phyloP scores from a whole-genome alignment of 1,140 invertebrate genomes.

The Eupristina koningsbergeri region DNA sequence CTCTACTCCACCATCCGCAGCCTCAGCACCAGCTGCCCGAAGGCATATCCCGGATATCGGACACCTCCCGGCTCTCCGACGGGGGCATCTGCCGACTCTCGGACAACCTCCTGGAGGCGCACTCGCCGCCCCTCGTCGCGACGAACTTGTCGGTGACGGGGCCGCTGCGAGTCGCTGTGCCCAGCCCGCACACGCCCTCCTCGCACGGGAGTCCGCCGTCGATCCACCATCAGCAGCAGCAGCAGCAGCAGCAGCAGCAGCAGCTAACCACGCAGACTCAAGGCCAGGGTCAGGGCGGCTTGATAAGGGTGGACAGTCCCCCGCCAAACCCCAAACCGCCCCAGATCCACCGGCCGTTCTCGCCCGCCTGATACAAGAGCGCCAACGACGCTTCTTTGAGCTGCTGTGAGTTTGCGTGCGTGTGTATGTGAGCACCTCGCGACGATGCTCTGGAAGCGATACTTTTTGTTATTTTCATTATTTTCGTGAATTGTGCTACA shows the following conservation, averaged over 20 bases:
- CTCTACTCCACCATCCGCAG: slow-evolving; percentile 64
- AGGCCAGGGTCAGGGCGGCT: slow-evolving; percentile 64
- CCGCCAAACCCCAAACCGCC: slow-evolving; percentile 67
- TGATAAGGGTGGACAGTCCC: slow-evolving; percentile 68
- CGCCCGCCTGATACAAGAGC: slow-evolving; percentile 70
- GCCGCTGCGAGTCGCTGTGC: slow-evolving; percentile 69
- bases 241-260: slow-evolving; percentile 54
- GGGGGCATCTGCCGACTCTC: slow-evolving; percentile 69
- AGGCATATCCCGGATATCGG: slow-evolving; percentile 70
- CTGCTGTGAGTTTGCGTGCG: slow-evolving; percentile 2
- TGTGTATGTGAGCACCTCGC: slow-evolving; percentile 1
- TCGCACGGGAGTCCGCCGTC: slow-evolving; percentile 68
- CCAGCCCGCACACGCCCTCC: slow-evolving; percentile 71
- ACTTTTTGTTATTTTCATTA: slow-evolving; percentile 11
- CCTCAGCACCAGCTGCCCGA: slow-evolving; percentile 67
- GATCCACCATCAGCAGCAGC: slow-evolving; percentile 55
- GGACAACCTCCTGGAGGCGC: slow-evolving; percentile 69
- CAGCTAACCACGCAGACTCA: slow-evolving; percentile 43
- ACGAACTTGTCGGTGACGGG: slow-evolving; percentile 71
- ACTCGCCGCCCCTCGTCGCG: slow-evolving; percentile 71
- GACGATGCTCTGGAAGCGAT: slow-evolving; percentile 18
- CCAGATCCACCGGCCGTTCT: slow-evolving; percentile 71
- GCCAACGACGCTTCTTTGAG: neutral
- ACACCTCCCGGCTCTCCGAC: slow-evolving; percentile 67
- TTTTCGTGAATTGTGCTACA: too few species aligned